phyloP scores from a whole-genome alignment of 2,888 invertebrate species.

The Lordiphosa andalusiaca region DNA sequence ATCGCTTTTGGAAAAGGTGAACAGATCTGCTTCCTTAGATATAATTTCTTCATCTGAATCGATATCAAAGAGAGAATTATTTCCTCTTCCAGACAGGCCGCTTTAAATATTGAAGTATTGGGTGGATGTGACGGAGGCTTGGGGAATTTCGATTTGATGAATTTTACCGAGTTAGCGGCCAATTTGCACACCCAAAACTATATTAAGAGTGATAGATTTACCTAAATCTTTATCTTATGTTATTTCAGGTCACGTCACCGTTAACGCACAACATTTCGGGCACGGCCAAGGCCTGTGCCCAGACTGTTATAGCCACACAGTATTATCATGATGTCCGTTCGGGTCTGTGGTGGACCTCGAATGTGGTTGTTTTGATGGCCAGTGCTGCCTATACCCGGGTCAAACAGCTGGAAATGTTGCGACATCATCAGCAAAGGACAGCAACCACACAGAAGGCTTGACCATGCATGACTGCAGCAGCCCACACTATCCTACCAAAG shows the following conservation, averaged over 20 bases:
- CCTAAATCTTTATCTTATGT: slow-evolving; percentile 13
- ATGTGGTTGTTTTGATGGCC: slow-evolving; percentile 91
- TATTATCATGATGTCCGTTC: slow-evolving; percentile 92
- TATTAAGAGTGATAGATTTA: too few species aligned
- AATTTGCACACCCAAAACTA: too few species aligned
- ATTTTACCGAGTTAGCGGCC: too few species aligned
- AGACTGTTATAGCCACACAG: slow-evolving; percentile 96
- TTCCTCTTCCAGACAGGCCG: too few species aligned
- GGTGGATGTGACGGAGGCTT: too few species aligned
- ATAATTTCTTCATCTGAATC: too few species aligned
- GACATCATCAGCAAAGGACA: slow-evolving; percentile 68
- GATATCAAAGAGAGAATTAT: too few species aligned
- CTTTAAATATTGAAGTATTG: too few species aligned
- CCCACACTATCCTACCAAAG: slow-evolving; percentile 12
- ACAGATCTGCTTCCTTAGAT: too few species aligned
- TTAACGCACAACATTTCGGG: slow-evolving; percentile 99
- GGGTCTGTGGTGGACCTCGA: slow-evolving; percentile 96
- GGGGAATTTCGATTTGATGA: too few species aligned
- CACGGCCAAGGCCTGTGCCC: slow-evolving; percentile 98
- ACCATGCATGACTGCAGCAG: slow-evolving; percentile 11
- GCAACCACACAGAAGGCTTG: slow-evolving; percentile 72
- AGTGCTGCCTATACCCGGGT: slow-evolving; percentile 94
- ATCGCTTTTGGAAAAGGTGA: too few species aligned
- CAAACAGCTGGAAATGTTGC: slow-evolving; percentile 93
- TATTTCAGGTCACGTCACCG: slow-evolving; percentile 93